Evolutionary conservation across 2,888 invertebrate genomes (phyloP).

Genomic region (Megalurothrips usitatus): DNA sequence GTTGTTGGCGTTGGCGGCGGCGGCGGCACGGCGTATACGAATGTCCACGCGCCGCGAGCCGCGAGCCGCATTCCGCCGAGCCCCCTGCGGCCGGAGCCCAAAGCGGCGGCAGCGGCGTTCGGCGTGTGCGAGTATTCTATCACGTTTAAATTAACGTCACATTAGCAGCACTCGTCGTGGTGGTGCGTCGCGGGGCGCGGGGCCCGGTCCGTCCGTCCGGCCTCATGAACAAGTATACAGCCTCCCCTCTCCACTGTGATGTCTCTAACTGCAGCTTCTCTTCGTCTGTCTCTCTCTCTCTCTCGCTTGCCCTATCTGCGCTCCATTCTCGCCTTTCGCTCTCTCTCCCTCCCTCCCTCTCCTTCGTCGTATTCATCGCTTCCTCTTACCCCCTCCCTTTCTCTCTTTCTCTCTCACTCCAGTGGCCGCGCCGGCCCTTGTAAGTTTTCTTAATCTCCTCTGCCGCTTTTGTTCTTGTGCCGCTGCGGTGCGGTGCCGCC

Average conservation of each 20-base stretch:
- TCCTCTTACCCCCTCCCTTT: neutral
- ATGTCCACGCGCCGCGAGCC: neutral
- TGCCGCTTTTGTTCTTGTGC: slow-evolving; percentile 29
- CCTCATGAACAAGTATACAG: too few species aligned
- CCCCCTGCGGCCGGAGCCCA: too few species aligned
- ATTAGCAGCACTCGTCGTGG: neutral
- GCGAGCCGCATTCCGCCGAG: too few species aligned
- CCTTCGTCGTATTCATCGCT: neutral
- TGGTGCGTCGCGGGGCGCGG: too few species aligned
- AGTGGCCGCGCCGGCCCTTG: neutral
- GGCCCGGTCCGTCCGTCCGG: too few species aligned
- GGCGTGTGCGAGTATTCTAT: neutral
- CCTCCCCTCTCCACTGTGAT: too few species aligned
- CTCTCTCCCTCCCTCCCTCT: neutral
- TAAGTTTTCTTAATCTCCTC: slow-evolving; percentile 24
- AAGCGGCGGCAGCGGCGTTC: too few species aligned
- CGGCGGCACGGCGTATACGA: neutral
- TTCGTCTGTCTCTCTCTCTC: neutral
- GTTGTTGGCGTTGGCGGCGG: neutral
- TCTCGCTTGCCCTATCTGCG: neutral
- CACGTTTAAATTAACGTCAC: neutral
- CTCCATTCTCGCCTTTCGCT: neutral
- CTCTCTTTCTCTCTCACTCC: neutral
- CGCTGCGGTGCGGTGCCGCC: neutral
- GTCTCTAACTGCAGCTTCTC: neutral